Evolutionary conservation across 2,113 vertebrate species (phyloP), one percentile per base, ranked within the genome.

Genomic region (Zootoca vivipara): DNA sequence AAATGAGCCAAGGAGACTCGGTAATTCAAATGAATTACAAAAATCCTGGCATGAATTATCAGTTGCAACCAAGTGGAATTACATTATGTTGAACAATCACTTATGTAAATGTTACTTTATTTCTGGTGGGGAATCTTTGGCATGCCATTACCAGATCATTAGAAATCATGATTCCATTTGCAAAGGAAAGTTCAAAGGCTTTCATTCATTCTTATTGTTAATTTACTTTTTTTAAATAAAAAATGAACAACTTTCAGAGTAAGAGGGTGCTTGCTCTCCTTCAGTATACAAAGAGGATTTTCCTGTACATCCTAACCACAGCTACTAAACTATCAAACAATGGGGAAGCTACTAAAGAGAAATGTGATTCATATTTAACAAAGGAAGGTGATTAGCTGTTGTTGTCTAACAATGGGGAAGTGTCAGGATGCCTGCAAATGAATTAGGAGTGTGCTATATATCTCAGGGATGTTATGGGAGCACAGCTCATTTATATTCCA

Each of bases 271-370:
- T 0, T 69, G 88, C 87, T 93, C 80, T 77, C 93, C 18, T 93
- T 92, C 85, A 87, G 90, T 90, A 91, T 89, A 90, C 89, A 93
- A 91, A 93, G 88, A 89, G 74, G 58, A 85, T 93, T 79, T 90
- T 1, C 91, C 93, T 52, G 72, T 85, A 93, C 93, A 94, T 92
- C n/a, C 67, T n/a, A 90, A 89, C 89, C 93, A 88, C 46, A 81
- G 89, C 92, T 83, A 73, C 92, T 91, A 87, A 94, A 86, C 86
- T 90, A 93, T 89, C 90, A 90, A 94, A 94, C 95, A 92, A 93
- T 86, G 82, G 89, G 93, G 75, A 91, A 85, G 83, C 92, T 93
- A 81, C 94, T 94, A 92, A 93, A 94, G 92, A 94, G 94, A 94
- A 96, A 91, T 75, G 87, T 89, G 88, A 94, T 90, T 92, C 94